Base-by-base conservation (phyloP, 2,888 invertebrate species). In the Hedya salicella region DNA sequence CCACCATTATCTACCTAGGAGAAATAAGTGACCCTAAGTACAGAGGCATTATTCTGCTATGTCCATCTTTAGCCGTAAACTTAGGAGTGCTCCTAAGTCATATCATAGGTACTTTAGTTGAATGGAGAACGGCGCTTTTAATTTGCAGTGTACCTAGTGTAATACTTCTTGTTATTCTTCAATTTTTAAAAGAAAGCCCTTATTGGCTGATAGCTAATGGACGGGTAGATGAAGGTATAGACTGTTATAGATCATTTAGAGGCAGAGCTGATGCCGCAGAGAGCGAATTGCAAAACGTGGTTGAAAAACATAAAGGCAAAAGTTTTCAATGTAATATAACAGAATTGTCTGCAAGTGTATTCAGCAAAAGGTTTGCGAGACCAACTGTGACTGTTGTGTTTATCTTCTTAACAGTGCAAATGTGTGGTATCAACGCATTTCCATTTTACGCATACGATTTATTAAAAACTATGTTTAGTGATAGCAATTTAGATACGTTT, bases 151-250 rank as follows among this genome's bases (percentile, higher is more conserved):
- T 77, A 14, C 79, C 85, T 0, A 79, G 72, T 65, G n/a, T 80
- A 4, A 1, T 80, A 14, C 68, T 78, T 44, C 72, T 79, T n/a
- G 8, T 70, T 0, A 62, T 79, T 11, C 44, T 83, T 0, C 2
- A 82, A 3, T 73, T 75, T 57, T 68, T 85, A 36, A 81, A 80
- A 75, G 86, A 87, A 72, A 86, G 85, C 30, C 87, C 87, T 0
- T 52, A 85, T 3, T 87, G 87, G 87, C 67, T 86, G 25, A 74
- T 86, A 21, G 70, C 77, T 1, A 83, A 83, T 71, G 83, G 82
- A 0, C 80, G 72, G 64, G 71, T 65, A 0, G 74, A 80, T 2
- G 74, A 78, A 69, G 87, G 85, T 0, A 71, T 75, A 5, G 67
- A 76, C 30, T 69, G 77, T 1, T 87, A 78, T 40, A 77, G 70